These are phyloP conservation scores for Psilopsiagon aymara DNA, from an alignment of 2,113 vertebrate species.

Conservation along the genomic window DNA sequence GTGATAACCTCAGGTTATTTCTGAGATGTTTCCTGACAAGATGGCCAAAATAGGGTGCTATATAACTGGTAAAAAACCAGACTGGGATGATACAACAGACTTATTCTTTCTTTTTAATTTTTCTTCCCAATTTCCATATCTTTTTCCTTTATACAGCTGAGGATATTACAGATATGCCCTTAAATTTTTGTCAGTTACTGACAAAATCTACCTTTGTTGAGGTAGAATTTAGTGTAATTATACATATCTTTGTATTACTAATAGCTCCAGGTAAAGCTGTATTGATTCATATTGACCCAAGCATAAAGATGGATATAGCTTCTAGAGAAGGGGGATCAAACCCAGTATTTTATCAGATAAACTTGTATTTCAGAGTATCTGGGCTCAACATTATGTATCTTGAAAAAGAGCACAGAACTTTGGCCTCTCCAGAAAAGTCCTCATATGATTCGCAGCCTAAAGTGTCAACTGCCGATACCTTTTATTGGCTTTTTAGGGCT, in stretches of 20 bases:
- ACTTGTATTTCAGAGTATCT: neutral
- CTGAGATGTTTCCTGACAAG: neutral
- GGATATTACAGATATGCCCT: neutral
- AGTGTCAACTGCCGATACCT: neutral
- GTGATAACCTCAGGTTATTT: neutral
- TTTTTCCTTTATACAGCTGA: neutral
- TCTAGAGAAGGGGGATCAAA: neutral
- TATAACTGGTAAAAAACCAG: neutral
- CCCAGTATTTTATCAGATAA: neutral
- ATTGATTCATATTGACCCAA: neutral
- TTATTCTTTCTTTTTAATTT: neutral
- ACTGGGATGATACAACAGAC: neutral
- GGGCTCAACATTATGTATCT: neutral
- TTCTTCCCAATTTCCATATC: fast-evolving
- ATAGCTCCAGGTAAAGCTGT: neutral
- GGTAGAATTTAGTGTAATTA: neutral
- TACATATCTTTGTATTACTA: neutral
- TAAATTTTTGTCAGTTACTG: neutral
- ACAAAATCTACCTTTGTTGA: neutral
- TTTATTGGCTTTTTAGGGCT: neutral
- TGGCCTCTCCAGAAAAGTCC: neutral
- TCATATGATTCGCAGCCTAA: neutral
- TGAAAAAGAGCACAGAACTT: neutral
- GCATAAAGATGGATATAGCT: neutral
- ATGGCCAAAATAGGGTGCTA: neutral